Base-by-base conservation (phyloP, 2,888 invertebrate genomes). In the Luffia ferchaultella region DNA sequence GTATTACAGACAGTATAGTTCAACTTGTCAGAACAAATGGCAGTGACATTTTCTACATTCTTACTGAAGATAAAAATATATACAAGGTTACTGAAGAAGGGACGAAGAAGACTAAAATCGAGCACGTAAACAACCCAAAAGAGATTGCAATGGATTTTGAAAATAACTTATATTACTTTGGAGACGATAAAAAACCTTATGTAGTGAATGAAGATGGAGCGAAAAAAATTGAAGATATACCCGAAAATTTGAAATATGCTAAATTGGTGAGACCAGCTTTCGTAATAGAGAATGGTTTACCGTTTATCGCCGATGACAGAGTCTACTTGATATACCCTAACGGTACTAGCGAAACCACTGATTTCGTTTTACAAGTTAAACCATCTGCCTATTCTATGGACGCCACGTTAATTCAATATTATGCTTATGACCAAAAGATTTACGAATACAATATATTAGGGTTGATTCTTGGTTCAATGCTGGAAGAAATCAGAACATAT, bases 41-140 rank as follows among this genome's bases (percentile, higher is more conserved):
- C 1, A 61, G 62, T 17, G 70, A 71, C 41, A 18, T 51, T 0
- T 58, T 79, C 1, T 80, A 73, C 55, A 65, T 70, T 17, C 45
- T 80, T 1, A 73, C 71, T 2, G 65, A 67, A 20, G 61, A 68
- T 17, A 59, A 70, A 16, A 58, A 65, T 18, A 45, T 79, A 0
- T 76, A 65, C 56, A 73, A 70, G 59, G 70, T 78, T 0, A 66
- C 67, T 2, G 65, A 73, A 9, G 58, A 64, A 2, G 79, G 76
- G 1, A 67, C 60, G 0, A 65, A 62, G 17, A 75, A 73, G 44
- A 64, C 64, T 2, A 61, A 64, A 52, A 16, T 78, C 0, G 60
- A 64, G 0, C 60, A 62, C 2, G 58, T 72, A 2, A 60, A 58
- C 0, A 63, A 70, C 3, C 74, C 74, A 0, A 60, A 65, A 45